These are phyloP conservation scores for Tetrao urogallus DNA, from an alignment of 2,113 vertebrate species.

Conservation along the genomic window DNA sequence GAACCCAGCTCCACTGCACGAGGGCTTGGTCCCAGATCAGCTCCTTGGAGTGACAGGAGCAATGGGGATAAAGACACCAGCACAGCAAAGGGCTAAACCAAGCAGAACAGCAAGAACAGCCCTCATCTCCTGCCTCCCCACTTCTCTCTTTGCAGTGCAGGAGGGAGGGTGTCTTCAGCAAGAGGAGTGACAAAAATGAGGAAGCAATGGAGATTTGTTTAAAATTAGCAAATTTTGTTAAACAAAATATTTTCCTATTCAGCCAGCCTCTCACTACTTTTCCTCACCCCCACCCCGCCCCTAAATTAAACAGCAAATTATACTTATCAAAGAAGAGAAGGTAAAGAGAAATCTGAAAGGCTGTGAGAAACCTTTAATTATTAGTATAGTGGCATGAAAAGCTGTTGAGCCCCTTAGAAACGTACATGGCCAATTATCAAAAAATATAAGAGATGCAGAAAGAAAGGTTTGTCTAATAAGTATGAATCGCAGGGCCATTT, in stretches of 20 bases:
- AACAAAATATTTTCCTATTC: constrained; percentile 19
- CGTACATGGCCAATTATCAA: constrained; percentile 76
- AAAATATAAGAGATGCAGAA: constrained; percentile 72
- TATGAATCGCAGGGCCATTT: constrained; percentile 78
- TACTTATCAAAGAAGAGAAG: constrained; percentile 69
- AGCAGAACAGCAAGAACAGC: rapidly evolving
- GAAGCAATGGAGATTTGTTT: not conserved
- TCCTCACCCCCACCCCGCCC: not conserved
- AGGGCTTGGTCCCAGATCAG: not conserved
- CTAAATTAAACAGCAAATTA: constrained; percentile 74
- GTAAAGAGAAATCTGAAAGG: constrained; percentile 68
- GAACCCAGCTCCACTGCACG: rapidly evolving
- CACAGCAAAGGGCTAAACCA: not conserved
- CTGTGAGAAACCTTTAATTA: constrained; percentile 73
- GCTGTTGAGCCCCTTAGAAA: constrained; percentile 77
- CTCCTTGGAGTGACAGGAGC: rapidly evolving
- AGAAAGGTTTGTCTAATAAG: constrained; percentile 75
- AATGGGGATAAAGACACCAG: rapidly evolving
- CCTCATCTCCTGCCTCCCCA: not conserved
- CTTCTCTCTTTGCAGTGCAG: not conserved
- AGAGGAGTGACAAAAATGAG: not conserved
- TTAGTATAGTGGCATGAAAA: constrained; percentile 71
- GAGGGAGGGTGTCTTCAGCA: not conserved
- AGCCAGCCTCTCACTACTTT: not conserved
- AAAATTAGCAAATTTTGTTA: constrained; percentile 25